phyloP scores from a whole-genome alignment of 2,113 vertebrate species.

The Potamarius usumacintae region DNA sequence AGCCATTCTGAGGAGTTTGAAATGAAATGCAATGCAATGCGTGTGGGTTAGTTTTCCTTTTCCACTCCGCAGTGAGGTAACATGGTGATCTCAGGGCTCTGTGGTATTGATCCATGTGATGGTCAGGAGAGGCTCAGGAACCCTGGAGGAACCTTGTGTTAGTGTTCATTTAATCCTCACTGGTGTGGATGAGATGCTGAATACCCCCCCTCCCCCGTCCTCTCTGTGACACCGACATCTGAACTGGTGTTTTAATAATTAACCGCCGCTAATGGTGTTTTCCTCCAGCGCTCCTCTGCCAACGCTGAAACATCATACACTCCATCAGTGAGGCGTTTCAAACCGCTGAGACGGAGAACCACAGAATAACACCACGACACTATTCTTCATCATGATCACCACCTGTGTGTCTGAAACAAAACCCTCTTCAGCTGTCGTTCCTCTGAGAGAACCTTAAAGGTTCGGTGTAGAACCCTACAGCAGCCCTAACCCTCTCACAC shows the following conservation, averaged over 20 bases:
- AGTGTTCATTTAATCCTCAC: not conserved
- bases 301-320: constrained; percentile 35
- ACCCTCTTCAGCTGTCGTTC: not conserved
- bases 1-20: not conserved
- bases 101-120: not conserved
- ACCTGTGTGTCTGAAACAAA: not conserved
- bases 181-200: not conserved
- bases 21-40: not conserved
- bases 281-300: constrained; percentile 21
- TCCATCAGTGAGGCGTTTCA: not conserved
- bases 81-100: not conserved
- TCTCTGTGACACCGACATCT: constrained; percentile 47
- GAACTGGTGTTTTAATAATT: constrained; percentile 65
- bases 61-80: not conserved
- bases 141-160: not conserved
- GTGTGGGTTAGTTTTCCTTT: not conserved
- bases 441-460: not conserved
- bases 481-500: not conserved
- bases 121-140: not conserved
- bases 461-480: not conserved
- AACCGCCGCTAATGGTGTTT: constrained; percentile 59
- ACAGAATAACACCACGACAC: not conserved
- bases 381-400: not conserved
- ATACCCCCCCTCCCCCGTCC: not conserved
- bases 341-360: not conserved